A percentile compares a stretch with the other conserved stretches of the same genome.
Evolutionary conservation across 2,797 vertebrate species (phyloP).

Genomic region (Lerista edwardsae): DNA sequence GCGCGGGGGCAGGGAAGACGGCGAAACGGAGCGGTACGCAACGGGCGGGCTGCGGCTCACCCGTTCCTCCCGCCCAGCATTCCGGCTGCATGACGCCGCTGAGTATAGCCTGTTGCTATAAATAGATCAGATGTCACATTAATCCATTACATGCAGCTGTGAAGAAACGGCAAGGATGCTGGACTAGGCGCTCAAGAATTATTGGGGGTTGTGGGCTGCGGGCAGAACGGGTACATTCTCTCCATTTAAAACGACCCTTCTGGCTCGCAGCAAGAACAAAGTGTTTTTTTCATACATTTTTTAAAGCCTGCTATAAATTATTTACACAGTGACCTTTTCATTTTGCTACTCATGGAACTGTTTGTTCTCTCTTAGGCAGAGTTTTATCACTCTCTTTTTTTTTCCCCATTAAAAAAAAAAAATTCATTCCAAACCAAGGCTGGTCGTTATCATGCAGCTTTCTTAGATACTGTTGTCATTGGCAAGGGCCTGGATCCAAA

Average conservation of each 20-base stretch:
- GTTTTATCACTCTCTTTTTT: neutral
- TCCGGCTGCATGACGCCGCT: no score
- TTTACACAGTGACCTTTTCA: constrained; percentile 34
- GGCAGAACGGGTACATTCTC: neutral
- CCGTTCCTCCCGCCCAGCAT: no score
- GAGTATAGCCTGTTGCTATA: neutral
- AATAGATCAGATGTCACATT: neutral
- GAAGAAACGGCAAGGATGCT: neutral
- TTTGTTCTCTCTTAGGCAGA: constrained; percentile 25
- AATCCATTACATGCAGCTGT: neutral
- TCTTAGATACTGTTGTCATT: neutral
- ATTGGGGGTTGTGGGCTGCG: neutral
- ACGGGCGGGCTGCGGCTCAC: no score
- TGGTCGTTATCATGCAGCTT: neutral
- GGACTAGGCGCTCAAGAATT: neutral
- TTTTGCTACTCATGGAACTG: constrained; percentile 27
- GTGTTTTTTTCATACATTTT: constrained; percentile 35
- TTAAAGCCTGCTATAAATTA: constrained; percentile 36
- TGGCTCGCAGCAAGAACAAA: neutral
- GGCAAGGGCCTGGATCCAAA: neutral
- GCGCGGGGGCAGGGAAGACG: no score
- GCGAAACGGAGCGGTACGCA: no score
- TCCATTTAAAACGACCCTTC: neutral
- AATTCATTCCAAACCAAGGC: neutral
- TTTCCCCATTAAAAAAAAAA: no score